Conservation (phyloP, 2,797 vertebrate genomes). For the Anguilla megastoma region DNA sequence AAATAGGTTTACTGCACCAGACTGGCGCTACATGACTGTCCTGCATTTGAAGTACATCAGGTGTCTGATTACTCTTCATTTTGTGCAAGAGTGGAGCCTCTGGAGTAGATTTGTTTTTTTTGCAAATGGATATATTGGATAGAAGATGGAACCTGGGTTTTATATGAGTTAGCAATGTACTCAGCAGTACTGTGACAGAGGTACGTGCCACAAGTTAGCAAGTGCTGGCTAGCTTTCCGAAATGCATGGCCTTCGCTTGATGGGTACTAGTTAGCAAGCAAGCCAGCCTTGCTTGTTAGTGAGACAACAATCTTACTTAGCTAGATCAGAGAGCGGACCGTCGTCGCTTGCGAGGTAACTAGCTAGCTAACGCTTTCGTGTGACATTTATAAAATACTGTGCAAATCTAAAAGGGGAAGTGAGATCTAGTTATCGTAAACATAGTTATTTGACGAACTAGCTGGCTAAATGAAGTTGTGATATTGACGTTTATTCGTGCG, state of each 20-base stretch:
- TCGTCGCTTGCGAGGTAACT: background rate
- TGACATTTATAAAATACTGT: slow-evolving; percentile 15
- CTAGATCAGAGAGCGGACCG: background rate
- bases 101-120: background rate
- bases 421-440: background rate
- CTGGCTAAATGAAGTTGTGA: background rate
- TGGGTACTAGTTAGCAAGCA: too few species aligned
- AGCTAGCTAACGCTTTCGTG: background rate
- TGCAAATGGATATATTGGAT: background rate
- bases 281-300: background rate
- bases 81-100: background rate
- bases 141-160: slow-evolving; percentile 4
- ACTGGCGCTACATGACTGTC: slow-evolving; percentile 46
- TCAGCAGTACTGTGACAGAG: background rate
- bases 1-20: slow-evolving; percentile 38
- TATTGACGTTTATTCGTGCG: too few species aligned
- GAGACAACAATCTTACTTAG: background rate
- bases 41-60: background rate
- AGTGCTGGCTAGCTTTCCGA: background rate
- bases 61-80: background rate
- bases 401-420: slow-evolving; percentile 7
- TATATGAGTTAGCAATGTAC: slow-evolving; percentile 5
- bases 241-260: background rate
- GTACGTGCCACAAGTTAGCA: slow-evolving; percentile 18
- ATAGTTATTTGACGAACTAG: background rate